Base-by-base conservation (phyloP, 2,888 invertebrate genomes). In the Noctua janthina region DNA sequence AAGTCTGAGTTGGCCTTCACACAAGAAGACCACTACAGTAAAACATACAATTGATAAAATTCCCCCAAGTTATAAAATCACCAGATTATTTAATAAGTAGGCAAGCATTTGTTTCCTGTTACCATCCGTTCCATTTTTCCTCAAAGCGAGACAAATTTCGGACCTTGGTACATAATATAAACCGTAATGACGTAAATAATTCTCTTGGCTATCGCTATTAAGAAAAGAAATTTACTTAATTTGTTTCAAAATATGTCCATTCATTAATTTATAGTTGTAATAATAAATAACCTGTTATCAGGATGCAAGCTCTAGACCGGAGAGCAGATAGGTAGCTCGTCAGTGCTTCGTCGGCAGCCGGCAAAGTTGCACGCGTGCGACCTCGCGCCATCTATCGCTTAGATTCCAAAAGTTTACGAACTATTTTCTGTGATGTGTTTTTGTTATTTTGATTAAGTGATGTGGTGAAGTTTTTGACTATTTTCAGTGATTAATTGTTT, bases 341-440 rank as follows among this genome's bases (percentile, higher is more conserved):
- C 88, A 88, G 88, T 89, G 69, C 79, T 23, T 49, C 79, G 79
- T 73, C 76, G 76, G 15, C 73, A 2, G 69, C 71, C 76, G 81
- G 71, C 56, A 59, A 68, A 62, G 72, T 66, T 49, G 81, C 82
- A 82, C 88, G 89, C 35, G 67, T 59, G 23, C 11, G 15, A 13
- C 1, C 0, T 5, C 13, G 39, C 73, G 79, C 73, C 76, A 72
- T 73, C 81, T 79, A 43, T 39, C 49, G 75, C 15, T 66, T n/a
- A 62, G 13, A 71, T 70, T 77, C 76, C 78, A 76, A 87, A 89
- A 89, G 86, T 89, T 88, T 83, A 20, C 84, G 82, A 83, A 81
- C 68, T 15, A 54, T 51, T 75, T 69, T 23, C 70, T 29, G 84
- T 83, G 79, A 56, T 78, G 75, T 79, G 59, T 83, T 79, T 73